phyloP scores from a whole-genome alignment of 2,113 vertebrate genomes.

The Rutilus rutilus region DNA sequence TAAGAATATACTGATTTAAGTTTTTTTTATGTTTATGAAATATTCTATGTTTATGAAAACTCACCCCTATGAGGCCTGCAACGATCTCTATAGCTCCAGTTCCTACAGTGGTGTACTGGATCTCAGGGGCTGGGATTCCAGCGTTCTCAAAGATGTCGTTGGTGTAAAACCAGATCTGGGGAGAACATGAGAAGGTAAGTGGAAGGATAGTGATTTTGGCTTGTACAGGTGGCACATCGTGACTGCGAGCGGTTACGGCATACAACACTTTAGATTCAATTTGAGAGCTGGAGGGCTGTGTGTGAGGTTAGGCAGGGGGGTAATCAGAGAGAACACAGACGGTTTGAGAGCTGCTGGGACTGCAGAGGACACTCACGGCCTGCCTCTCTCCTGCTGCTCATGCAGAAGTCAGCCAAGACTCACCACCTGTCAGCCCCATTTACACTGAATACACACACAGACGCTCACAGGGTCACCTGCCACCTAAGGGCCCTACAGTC shows the following conservation, averaged over 20 bases:
- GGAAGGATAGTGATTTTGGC: slow-evolving; percentile 45
- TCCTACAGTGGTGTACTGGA: slow-evolving; percentile 86
- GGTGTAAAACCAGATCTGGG: slow-evolving; percentile 94
- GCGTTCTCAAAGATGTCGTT: slow-evolving; percentile 88
- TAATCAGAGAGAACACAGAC: slow-evolving; percentile 65
- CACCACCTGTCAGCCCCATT: slow-evolving; percentile 66
- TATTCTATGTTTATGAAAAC: slow-evolving; percentile 19
- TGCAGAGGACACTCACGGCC: slow-evolving; percentile 59
- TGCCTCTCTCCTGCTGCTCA: slow-evolving; percentile 56
- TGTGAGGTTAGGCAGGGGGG: slow-evolving; percentile 59
- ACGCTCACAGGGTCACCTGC: slow-evolving; percentile 18
- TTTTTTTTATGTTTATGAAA: background rate
- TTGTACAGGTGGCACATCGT: slow-evolving; percentile 59
- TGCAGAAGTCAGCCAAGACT: slow-evolving; percentile 63
- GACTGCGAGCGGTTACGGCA: slow-evolving; percentile 54
- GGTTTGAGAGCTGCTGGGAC: slow-evolving; percentile 62
- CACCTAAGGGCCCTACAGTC: slow-evolving; percentile 27
- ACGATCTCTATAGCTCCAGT: slow-evolving; percentile 85
- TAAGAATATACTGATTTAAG: background rate
- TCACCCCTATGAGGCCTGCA: slow-evolving; percentile 85
- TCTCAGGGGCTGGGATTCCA: slow-evolving; percentile 78
- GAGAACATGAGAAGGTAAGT: slow-evolving; percentile 17
- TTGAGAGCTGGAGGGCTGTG: slow-evolving; percentile 61
- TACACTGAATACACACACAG: slow-evolving; percentile 47
- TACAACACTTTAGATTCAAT: slow-evolving; percentile 67